Evolutionary conservation across 2,888 invertebrate genomes (phyloP), one percentile per base, ranked within the genome.

Genomic region (Notodonta dromedarius): DNA sequence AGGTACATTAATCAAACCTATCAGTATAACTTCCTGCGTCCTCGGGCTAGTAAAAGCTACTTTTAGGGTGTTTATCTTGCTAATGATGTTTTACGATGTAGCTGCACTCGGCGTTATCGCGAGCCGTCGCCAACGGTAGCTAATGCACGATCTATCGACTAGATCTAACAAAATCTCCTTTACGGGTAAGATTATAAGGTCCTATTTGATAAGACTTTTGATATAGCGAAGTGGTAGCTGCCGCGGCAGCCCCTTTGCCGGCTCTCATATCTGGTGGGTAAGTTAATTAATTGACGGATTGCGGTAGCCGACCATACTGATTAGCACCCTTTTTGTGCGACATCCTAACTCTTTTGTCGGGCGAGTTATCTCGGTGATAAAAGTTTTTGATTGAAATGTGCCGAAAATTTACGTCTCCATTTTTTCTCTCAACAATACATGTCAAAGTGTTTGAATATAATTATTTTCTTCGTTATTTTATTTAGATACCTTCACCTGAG

Each of bases 71-170:
- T 86, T 92, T 92, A 92, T 92, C 92, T 90, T 85, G 85, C 91
- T 92, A 92, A 92, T 91, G 92, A 93, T 92, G 90, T 91, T 93
- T 91, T 90, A 93, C 90, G 90, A 90, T 85, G 85, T 81, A 77
- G 75, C 85, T 83, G 78, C 82, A 85, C 82, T 86, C 80, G 64
- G 65, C 76, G 82, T 91, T 91, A 92, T 92, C 91, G 79, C 73
- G 69, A 60, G 70, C 80, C 79, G 88, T 88, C 88, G 90, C 86
- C 90, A 86, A 87, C 92, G 78, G 92, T 91, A 91, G 91, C 91
- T 82, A 83, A 78, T 79, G 83, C 77, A 73, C 75, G 70, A 76
- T 77, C 70, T 73, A 70, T 71, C 63, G 44, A 54, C 35, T 59
- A 70, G 57, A 63, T 70, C 70, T 64, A 65, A 68, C 62, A 79